These are phyloP conservation scores for Bucco capensis DNA, from an alignment of 2,113 vertebrate genomes.

Conservation along the genomic window DNA sequence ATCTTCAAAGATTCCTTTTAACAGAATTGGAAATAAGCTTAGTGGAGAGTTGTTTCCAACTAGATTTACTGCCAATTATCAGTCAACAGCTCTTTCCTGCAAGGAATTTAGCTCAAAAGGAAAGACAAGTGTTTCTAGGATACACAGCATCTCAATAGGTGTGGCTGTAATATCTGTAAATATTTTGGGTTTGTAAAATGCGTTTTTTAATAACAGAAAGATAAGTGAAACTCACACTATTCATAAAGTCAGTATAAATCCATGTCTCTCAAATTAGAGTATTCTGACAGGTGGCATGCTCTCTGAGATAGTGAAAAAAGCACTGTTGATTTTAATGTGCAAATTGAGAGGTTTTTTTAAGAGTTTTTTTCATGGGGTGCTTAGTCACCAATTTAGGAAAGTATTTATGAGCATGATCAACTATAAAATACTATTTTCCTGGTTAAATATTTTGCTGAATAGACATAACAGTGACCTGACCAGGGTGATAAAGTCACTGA, in stretches of 20 bases:
- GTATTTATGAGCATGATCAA: not conserved
- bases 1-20: slow-evolving; percentile 38
- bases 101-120: not conserved
- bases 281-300: not conserved
- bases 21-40: slow-evolving; percentile 5
- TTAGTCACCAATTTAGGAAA: not conserved
- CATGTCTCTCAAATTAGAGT: not conserved
- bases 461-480: not conserved
- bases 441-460: not conserved
- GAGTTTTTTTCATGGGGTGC: not conserved
- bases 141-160: not conserved
- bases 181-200: not conserved
- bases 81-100: not conserved
- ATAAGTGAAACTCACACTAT: not conserved
- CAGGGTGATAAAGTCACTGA: not conserved
- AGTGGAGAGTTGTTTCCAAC: not conserved
- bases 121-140: not conserved
- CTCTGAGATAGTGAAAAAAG: not conserved
- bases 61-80: slow-evolving; percentile 42
- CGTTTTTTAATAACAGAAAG: not conserved
- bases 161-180: not conserved
- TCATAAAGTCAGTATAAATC: not conserved
- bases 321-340: not conserved
- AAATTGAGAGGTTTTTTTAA: not conserved
- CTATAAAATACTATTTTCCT: not conserved